phyloP scores from a whole-genome alignment of 2,113 vertebrate species.

The Bos indicus region DNA sequence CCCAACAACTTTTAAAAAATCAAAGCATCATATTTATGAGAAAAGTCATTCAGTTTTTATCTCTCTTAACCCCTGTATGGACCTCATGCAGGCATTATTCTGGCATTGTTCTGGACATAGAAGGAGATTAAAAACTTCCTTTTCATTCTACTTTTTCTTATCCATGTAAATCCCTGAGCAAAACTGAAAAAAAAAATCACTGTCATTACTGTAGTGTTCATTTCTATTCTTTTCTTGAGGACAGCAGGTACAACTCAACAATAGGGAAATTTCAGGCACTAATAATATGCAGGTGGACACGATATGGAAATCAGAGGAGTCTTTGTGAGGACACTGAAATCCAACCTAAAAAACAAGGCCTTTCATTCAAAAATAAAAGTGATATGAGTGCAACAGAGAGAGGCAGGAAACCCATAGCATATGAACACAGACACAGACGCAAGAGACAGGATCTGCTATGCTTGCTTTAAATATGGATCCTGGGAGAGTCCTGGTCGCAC shows the following conservation, averaged over 20 bases:
- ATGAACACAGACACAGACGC: background rate
- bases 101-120: background rate
- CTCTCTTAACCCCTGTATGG: background rate
- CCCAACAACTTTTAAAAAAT: background rate
- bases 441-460: background rate
- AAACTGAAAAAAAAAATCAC: background rate
- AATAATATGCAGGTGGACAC: background rate
- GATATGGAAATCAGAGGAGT: background rate
- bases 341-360: background rate
- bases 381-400: background rate
- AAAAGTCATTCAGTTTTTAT: background rate
- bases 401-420: background rate
- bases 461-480: background rate
- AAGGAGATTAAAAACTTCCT: background rate
- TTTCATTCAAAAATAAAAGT: slow-evolving; percentile 19
- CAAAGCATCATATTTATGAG: background rate
- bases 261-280: background rate
- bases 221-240: background rate
- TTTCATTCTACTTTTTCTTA: background rate
- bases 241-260: background rate
- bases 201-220: background rate
- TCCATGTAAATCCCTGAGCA: background rate
- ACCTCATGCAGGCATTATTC: background rate
- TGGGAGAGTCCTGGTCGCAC: background rate
- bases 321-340: background rate